A percentile compares a stretch with the other conserved stretches of the same genome.
phyloP scores from a whole-genome alignment of 2,888 invertebrate genomes.

The Sicus ferrugineus region DNA sequence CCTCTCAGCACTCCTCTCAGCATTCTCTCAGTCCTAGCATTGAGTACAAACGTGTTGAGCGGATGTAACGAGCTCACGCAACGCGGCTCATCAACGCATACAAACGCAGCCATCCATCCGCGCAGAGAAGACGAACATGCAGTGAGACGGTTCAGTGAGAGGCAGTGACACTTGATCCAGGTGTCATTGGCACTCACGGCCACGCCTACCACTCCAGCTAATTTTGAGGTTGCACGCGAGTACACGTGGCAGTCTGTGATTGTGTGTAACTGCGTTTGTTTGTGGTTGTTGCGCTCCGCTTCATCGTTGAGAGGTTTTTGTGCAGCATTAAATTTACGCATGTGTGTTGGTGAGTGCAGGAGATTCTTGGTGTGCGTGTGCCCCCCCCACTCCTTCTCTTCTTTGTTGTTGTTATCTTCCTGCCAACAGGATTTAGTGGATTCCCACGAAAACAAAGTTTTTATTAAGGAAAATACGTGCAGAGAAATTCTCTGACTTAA shows the following conservation, averaged over 20 bases:
- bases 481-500: neutral
- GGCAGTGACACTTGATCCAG: no score
- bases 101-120: no score
- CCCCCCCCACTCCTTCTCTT: no score
- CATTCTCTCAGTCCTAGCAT: no score
- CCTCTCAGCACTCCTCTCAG: no score
- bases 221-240: neutral
- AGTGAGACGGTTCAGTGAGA: no score
- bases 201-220: neutral
- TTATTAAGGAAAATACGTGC: neutral
- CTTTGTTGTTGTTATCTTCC: neutral
- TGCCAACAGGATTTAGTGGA: neutral
- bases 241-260: neutral
- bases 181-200: no score
- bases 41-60: no score
- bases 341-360: neutral
- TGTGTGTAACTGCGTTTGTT: neutral
- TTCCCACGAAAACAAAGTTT: neutral
- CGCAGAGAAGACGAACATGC: no score
- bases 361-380: neutral
- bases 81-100: no score
- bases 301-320: conserved; percentile 41
- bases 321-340: conserved; percentile 42
- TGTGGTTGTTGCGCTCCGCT: conserved; percentile 21
- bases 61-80: no score